Evolutionary conservation across 2,113 vertebrate species (phyloP), one percentile per base, ranked within the genome.

Genomic region (Callithrix jacchus): DNA sequence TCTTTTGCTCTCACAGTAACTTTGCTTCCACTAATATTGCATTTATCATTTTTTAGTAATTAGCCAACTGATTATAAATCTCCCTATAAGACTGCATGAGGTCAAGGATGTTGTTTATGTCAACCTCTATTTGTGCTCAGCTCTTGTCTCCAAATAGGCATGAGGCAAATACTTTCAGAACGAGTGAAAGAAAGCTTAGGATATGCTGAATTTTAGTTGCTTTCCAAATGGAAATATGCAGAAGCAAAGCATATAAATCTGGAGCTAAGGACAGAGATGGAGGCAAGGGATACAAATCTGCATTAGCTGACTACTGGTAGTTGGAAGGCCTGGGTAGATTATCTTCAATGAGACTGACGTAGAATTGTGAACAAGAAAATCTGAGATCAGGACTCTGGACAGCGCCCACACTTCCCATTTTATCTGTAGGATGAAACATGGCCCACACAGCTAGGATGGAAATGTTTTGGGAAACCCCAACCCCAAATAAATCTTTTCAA

Each of bases 331-430:
- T 84, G n/a, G 58, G 37, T 88, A 25, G 45, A 89, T 79, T 56
- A 40, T 25, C 49, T 47, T 70, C 86, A 47, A 12, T 21, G 8
- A 84, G 56, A 30, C 47, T 77, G 21, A 16, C 13, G 30, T 12
- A 68, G 37, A 61, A 79, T 61, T 13, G 84, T n/a, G 18, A 37
- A 30, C 54, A 42, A 6, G 7, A 70, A 66, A 2, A 21, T 40
- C 13, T 91, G 83, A 47, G 86, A 52, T 97, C 92, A 97, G 94
- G 32, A 96, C 90, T 42, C 37, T 70, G 80, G 79, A 93, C 89
- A 92, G 92, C 9, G 0, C 40, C 54, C 68, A 23, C 2, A 3
- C 4, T 71, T 70, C 40, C 58, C 40, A 11, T 77, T 84, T 94
- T 58, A 45, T 16, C 37, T 49, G 35, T 18, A 27, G 23, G 37